phyloP scores from a whole-genome alignment of 1,140 invertebrate genomes.

The Drosophila nannoptera region DNA sequence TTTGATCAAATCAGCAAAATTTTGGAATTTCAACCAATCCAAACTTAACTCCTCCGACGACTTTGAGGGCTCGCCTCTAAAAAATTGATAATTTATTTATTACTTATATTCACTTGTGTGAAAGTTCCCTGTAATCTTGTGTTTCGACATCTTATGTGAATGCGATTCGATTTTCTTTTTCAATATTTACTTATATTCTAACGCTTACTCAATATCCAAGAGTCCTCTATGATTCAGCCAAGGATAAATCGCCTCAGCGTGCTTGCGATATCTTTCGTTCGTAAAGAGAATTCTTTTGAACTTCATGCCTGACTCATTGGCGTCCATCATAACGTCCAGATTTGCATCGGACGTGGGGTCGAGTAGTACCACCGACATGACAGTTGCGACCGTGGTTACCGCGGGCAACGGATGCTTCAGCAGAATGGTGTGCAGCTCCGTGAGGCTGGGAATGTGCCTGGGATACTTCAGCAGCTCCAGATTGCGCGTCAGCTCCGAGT shows the following conservation, averaged over 20 bases:
- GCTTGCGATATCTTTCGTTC: slow-evolving; percentile 46
- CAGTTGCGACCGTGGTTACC: slow-evolving; percentile 12
- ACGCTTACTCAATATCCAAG: slow-evolving; percentile 36
- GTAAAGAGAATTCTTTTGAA: slow-evolving; percentile 45
- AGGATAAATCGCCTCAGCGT: slow-evolving; percentile 42
- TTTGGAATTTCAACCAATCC: slow-evolving; percentile 34
- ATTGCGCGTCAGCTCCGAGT: slow-evolving; percentile 34
- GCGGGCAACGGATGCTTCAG: slow-evolving; percentile 27
- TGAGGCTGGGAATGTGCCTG: slow-evolving; percentile 35
- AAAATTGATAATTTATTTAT: not conserved
- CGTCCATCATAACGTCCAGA: slow-evolving; percentile 36
- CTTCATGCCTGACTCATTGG: slow-evolving; percentile 18
- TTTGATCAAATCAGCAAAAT: slow-evolving; percentile 39
- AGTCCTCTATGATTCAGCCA: slow-evolving; percentile 49
- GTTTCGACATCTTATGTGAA: no score
- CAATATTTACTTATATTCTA: slow-evolving; percentile 1
- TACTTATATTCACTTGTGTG: not conserved
- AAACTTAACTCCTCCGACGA: not conserved
- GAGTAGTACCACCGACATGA: slow-evolving; percentile 46
- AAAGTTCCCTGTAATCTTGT: not conserved
- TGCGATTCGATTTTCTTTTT: no score
- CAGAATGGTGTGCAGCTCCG: slow-evolving; percentile 37
- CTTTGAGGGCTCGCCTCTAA: not conserved
- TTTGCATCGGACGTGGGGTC: slow-evolving; percentile 48
- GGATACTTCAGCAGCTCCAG: slow-evolving; percentile 54